A percentile compares a stretch with the other conserved stretches of the same genome.
phyloP scores from a whole-genome alignment of 2,797 vertebrate species.

The Manis javanica region DNA sequence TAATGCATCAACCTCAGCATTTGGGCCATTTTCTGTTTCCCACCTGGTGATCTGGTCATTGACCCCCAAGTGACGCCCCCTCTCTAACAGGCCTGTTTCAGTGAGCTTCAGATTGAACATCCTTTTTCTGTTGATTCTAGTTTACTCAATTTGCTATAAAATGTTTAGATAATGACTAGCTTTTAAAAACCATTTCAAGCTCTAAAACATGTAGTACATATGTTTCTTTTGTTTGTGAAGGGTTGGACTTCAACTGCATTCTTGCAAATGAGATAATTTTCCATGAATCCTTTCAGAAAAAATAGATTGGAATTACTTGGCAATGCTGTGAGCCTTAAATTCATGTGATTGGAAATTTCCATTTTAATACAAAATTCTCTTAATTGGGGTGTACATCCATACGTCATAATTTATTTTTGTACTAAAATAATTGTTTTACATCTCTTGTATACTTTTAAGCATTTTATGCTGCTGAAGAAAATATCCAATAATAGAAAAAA shows the following conservation, averaged over 20 bases:
- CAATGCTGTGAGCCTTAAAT: not conserved
- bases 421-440: not conserved
- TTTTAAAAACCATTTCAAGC: not conserved
- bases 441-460: not conserved
- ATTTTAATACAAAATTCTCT: conserved; percentile 4
- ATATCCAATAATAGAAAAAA: not conserved
- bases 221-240: conserved; percentile 1
- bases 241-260: not conserved
- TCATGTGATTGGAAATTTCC: not conserved
- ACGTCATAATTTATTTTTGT: not conserved
- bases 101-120: not conserved
- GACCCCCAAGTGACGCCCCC: not conserved
- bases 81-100: not conserved
- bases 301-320: not conserved
- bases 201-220: not conserved
- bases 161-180: not conserved
- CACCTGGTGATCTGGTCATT: not conserved
- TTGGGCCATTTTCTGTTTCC: not conserved
- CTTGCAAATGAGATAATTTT: conserved; percentile 14
- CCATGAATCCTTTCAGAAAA: not conserved
- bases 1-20: not conserved
- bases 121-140: not conserved
- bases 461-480: not conserved
- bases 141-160: not conserved
- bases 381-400: not conserved